Conservation (phyloP, 2,888 invertebrate genomes). For the Aphelenchoides bicaudatus region DNA sequence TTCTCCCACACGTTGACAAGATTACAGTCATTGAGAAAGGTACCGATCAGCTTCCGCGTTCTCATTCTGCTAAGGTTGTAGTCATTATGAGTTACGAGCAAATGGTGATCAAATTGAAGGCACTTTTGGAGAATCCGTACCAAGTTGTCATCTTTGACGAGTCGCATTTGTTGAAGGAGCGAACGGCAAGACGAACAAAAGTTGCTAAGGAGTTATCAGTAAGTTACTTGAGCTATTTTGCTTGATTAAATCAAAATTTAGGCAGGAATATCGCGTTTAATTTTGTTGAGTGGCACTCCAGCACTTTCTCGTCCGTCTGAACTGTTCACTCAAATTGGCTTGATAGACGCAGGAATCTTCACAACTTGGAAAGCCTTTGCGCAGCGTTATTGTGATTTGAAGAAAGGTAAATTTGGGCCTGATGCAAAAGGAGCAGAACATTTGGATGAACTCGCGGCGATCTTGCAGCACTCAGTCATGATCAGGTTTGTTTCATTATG, state of each 20-base stretch:
- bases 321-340: slow-evolving; percentile 77
- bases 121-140: slow-evolving; percentile 69
- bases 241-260: too few species aligned
- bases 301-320: slow-evolving; percentile 86
- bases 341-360: slow-evolving; percentile 65
- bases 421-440: slow-evolving; percentile 78
- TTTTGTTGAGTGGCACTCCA: slow-evolving; percentile 88
- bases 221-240: too few species aligned
- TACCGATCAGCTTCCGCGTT: slow-evolving; percentile 57
- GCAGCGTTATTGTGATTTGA: slow-evolving; percentile 77
- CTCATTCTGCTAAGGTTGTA: slow-evolving; percentile 65
- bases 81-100: slow-evolving; percentile 86
- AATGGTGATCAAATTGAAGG: slow-evolving; percentile 69
- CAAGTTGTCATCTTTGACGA: slow-evolving; percentile 72
- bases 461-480: slow-evolving; percentile 74
- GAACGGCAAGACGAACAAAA: slow-evolving; percentile 67
- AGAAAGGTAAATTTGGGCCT: slow-evolving; percentile 41
- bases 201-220: slow-evolving; percentile 62
- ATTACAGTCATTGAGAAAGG: slow-evolving; percentile 60
- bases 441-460: slow-evolving; percentile 70
- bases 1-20: slow-evolving; percentile 44
- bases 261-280: slow-evolving; percentile 47
- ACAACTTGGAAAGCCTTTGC: slow-evolving; percentile 69
- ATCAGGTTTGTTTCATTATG: slow-evolving; percentile 69
- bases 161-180: slow-evolving; percentile 79